Evolutionary conservation across 2,797 vertebrate species (phyloP).

Genomic region (Xenopus petersii): DNA sequence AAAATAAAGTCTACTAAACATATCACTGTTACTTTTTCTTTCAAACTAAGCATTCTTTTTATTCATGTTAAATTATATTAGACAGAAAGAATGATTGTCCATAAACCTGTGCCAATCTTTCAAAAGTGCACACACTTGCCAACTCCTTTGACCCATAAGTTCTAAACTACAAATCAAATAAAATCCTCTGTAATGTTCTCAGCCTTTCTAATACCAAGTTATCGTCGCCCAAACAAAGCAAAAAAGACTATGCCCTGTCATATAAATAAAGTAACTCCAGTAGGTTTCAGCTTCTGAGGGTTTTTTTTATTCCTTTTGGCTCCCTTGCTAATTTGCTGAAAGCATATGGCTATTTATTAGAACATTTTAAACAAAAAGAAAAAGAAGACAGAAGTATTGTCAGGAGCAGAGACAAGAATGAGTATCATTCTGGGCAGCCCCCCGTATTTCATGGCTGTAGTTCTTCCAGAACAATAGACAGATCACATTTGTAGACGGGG

Average conservation of each 20-base stretch:
- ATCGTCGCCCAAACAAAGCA: slow-evolving; percentile 28
- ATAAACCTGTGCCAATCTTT: slow-evolving; percentile 36
- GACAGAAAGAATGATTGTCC: slow-evolving; percentile 44
- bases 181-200: slow-evolving; percentile 30
- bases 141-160: slow-evolving; percentile 27
- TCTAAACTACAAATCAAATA: slow-evolving; percentile 21
- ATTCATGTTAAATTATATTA: slow-evolving; percentile 44
- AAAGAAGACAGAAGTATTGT: not conserved
- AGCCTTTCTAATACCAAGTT: slow-evolving; percentile 37
- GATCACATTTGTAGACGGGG: slow-evolving; percentile 21
- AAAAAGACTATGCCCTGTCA: slow-evolving; percentile 32
- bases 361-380: slow-evolving; percentile 10
- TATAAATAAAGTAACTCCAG: slow-evolving; percentile 32
- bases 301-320: slow-evolving; percentile 1
- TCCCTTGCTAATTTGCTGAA: slow-evolving; percentile 37
- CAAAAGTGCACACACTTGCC: slow-evolving; percentile 17
- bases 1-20: too few species aligned
- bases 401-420: slow-evolving; percentile 15
- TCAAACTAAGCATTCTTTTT: too few species aligned
- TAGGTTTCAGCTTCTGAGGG: slow-evolving; percentile 30
- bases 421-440: not conserved
- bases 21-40: too few species aligned
- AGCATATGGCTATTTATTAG: slow-evolving; percentile 33
- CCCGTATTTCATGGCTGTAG: slow-evolving; percentile 26
- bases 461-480: slow-evolving; percentile 14